Conservation (phyloP, 92 coral and sea anemone species). For the Actinostola sp. region DNA sequence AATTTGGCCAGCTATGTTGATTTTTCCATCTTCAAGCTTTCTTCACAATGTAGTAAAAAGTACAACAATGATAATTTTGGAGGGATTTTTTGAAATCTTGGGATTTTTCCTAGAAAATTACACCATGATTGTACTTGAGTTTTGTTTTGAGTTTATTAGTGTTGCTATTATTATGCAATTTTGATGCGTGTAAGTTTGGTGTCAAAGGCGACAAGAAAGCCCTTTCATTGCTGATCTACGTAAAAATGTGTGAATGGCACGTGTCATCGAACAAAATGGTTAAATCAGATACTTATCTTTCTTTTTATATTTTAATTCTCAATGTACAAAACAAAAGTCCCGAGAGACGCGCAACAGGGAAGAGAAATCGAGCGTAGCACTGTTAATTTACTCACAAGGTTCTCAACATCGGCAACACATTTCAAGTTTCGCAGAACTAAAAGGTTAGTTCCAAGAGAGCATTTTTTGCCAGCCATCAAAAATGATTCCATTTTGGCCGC, state of each 20-base stretch:
- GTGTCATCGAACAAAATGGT: slow-evolving; percentile 66
- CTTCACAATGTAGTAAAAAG: slow-evolving; percentile 23
- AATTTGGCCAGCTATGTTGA: slow-evolving; percentile 79
- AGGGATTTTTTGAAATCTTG: background rate
- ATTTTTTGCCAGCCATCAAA: background rate
- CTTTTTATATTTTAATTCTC: slow-evolving; percentile 28
- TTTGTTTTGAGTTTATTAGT: background rate
- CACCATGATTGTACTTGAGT: background rate
- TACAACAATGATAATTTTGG: slow-evolving; percentile 6
- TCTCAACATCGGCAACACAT: background rate
- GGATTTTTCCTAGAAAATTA: background rate
- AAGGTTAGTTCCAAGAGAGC: slow-evolving; percentile 3
- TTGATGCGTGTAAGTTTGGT: background rate
- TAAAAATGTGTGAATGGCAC: slow-evolving; percentile 66
- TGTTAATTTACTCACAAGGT: background rate
- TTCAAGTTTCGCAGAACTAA: slow-evolving; percentile 2
- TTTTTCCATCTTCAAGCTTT: slow-evolving; percentile 46
- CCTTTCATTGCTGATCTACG: slow-evolving; percentile 27
- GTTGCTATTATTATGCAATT: background rate
- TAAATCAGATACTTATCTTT: slow-evolving; percentile 68
- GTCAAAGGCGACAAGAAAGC: slow-evolving; percentile 3
- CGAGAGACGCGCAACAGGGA: background rate
- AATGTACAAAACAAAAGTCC: slow-evolving; percentile 25
- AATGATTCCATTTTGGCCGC: slow-evolving; percentile 1
- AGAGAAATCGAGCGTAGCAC: background rate